Percentiles rank a stretch among this genome's conserved stretches.
Conservation (phyloP, 2,113 vertebrate genomes). For the Nerophis lumbriciformis region DNA sequence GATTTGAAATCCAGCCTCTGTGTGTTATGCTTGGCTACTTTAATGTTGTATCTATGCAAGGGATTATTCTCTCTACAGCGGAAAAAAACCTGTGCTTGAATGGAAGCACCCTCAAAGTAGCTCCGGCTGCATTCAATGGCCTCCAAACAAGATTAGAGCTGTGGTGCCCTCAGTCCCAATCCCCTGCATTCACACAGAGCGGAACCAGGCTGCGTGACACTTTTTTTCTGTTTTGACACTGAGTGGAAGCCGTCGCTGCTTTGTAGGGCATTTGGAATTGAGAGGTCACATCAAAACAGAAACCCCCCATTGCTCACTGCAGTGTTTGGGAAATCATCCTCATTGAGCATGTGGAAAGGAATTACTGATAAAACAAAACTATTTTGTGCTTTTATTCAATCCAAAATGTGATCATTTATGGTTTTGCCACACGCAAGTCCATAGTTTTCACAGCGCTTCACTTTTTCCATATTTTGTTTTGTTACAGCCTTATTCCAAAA, state of each 20-base stretch:
- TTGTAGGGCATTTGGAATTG: slow-evolving; percentile 55
- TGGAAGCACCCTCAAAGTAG: slow-evolving; percentile 69
- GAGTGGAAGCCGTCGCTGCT: slow-evolving; percentile 50
- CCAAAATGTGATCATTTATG: slow-evolving; percentile 8
- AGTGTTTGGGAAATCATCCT: slow-evolving; percentile 18
- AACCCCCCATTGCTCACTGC: slow-evolving; percentile 37
- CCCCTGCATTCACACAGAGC: slow-evolving; percentile 67
- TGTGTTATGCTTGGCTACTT: slow-evolving; percentile 75
- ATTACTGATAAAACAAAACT: neutral
- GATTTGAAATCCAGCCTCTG: slow-evolving; percentile 71
- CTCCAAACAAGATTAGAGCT: slow-evolving; percentile 75
- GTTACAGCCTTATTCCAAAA: too few relatives aligned
- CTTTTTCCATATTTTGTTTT: too few relatives aligned
- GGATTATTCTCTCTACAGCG: slow-evolving; percentile 73
- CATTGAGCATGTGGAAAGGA: slow-evolving; percentile 4
- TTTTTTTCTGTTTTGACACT: slow-evolving; percentile 65
- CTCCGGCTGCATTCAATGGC: slow-evolving; percentile 69
- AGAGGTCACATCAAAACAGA: slow-evolving; percentile 57
- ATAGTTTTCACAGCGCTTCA: too few relatives aligned
- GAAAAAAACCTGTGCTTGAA: slow-evolving; percentile 69
- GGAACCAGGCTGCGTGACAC: slow-evolving; percentile 67
- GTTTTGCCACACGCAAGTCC: slow-evolving; percentile 22
- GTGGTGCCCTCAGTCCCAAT: slow-evolving; percentile 66
- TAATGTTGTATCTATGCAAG: slow-evolving; percentile 73
- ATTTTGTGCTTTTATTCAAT: slow-evolving; percentile 3